phyloP scores from a whole-genome alignment of 2,797 vertebrate species.

The Dryobates pubescens region DNA sequence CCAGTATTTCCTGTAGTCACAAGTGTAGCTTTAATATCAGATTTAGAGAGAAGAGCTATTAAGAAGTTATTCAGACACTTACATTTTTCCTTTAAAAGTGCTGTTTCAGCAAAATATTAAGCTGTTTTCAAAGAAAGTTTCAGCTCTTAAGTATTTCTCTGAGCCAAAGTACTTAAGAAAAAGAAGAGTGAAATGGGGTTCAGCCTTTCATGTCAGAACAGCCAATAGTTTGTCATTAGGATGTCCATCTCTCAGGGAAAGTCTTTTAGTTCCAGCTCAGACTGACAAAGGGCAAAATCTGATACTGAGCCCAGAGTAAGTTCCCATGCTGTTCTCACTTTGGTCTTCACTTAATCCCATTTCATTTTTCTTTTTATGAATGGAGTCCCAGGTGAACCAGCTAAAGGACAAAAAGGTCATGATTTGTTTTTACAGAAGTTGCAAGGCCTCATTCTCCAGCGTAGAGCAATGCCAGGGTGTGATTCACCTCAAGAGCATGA shows the following conservation, averaged over 20 bases:
- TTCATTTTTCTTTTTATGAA: background rate
- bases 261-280: background rate
- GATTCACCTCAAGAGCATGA: background rate
- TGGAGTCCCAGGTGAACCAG: background rate
- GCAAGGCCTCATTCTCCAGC: background rate
- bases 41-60: background rate
- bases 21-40: background rate
- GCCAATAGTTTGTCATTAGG: background rate
- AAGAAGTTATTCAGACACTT: background rate
- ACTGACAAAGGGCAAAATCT: background rate
- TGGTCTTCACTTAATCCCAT: background rate
- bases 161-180: background rate
- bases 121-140: slow-evolving; percentile 47
- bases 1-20: background rate
- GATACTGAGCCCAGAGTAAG: background rate
- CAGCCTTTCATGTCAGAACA: background rate
- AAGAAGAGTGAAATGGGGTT: background rate
- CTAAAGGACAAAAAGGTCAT: background rate
- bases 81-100: background rate
- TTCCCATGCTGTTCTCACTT: background rate
- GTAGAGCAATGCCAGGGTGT: background rate
- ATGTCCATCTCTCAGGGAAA: background rate
- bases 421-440: background rate
- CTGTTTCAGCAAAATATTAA: slow-evolving; percentile 11
- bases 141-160: background rate